Base-by-base conservation (phyloP, 2,888 invertebrate species). In the Heliconius ismenius region DNA sequence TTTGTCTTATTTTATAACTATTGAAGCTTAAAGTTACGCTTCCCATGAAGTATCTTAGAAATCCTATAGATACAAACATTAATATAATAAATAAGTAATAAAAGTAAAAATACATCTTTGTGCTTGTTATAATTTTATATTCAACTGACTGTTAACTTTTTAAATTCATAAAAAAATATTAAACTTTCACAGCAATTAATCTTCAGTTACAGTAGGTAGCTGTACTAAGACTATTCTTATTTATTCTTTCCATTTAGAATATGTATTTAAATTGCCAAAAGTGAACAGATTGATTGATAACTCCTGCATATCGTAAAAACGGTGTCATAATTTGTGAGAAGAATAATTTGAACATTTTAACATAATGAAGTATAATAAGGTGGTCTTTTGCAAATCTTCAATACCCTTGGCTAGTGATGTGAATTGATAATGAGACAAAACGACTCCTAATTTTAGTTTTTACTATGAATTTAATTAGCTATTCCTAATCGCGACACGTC, bases 401-500 rank as follows among this genome's bases (percentile, higher is more conserved):
- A 77, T 79, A 80, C 73, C 78, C 78, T 79, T 79, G 77, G 74
- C 26, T 32, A 72, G 77, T 76, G 80, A 49, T 63, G 18, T 49
- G 80, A 78, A 80, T 80, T 18, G n/a, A 21, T 74, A 60, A 78
- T 80, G 39, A 60, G 49, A 64, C 69, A 36, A 28, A 74, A 54
- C 13, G 26, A 54, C 36, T 54, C 69, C 54, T 76, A 72, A 72
- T 75, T 75, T 79, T 77, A 70, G 65, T 64, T 72, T 73, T 67
- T 77, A 69, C 39, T 43, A 60, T 43, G 60, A 54, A 74, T 69
- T 68, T 74, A 79, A 80, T 77, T 63, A 76, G 39, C 49, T 73
- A 78, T 81, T 79, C 68, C 67, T 65, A 82, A 77, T 70, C 82
- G 54, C 9, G 75, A 76, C 81, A 81, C 82, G 82, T 82, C 74